Evolutionary conservation across 2,888 invertebrate species (phyloP).

Genomic region (Phyllotreta striolata): DNA sequence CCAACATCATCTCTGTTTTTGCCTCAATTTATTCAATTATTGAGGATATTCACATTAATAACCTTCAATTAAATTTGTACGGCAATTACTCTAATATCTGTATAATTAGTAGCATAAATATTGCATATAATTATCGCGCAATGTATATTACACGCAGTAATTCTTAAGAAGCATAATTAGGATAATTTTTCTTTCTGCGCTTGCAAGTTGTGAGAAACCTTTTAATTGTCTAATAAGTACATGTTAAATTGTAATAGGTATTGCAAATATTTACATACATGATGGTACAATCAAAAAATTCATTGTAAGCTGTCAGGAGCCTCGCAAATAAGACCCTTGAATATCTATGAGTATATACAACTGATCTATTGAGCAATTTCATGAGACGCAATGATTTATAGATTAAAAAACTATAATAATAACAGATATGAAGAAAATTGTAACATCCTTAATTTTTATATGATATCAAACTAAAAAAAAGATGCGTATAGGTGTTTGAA

Average conservation of each 20-base stretch:
- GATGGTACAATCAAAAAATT: too few relatives aligned
- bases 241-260: slow-evolving; percentile 1
- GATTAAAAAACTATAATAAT: too few relatives aligned
- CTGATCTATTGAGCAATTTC: too few relatives aligned
- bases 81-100: slow-evolving; percentile 1
- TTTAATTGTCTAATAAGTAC: neutral
- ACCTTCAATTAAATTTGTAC: slow-evolving; percentile 6
- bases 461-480: too few relatives aligned
- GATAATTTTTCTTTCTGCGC: neutral
- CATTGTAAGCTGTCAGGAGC: too few relatives aligned
- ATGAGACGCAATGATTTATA: too few relatives aligned
- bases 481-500: too few relatives aligned
- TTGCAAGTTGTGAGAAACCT: slow-evolving; percentile 6
- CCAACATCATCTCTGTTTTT: neutral
- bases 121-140: slow-evolving; percentile 12
- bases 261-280: too few relatives aligned
- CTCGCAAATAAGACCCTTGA: too few relatives aligned
- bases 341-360: too few relatives aligned
- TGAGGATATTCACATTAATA: slow-evolving; percentile 1
- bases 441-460: too few relatives aligned
- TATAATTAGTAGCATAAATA: slow-evolving; percentile 4
- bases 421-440: too few relatives aligned
- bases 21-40: slow-evolving; percentile 3
- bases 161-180: neutral
- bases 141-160: neutral